Evolutionary conservation across 2,113 vertebrate genomes (phyloP).

Genomic region (Fukomys damarensis): DNA sequence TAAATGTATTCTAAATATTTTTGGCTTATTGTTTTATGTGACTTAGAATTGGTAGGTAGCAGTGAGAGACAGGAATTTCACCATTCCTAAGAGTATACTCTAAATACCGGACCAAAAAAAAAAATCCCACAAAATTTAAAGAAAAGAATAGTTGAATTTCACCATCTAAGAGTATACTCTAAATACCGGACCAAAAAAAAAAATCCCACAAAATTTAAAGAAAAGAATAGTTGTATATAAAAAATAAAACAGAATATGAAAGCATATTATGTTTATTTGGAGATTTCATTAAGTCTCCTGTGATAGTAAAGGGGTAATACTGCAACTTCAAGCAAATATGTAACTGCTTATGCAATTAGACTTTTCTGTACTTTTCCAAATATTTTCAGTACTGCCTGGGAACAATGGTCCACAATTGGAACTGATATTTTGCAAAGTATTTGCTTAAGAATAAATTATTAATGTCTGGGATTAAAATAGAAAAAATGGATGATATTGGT

Average conservation of each 20-base stretch:
- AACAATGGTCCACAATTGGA: not conserved
- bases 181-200: constrained; percentile 9
- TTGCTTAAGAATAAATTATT: not conserved
- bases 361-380: not conserved
- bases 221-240: not conserved
- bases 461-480: not conserved
- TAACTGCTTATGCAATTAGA: not conserved
- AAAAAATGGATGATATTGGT: constrained; percentile 1
- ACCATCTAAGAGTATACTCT: no score
- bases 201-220: not conserved
- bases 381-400: not conserved
- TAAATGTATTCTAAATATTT: not conserved
- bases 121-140: not conserved
- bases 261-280: not conserved
- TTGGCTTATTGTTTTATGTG: not conserved
- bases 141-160: not conserved
- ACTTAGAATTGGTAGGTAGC: not conserved
- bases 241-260: not conserved
- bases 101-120: constrained; percentile 10
- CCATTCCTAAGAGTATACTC: not conserved
- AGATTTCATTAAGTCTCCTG: not conserved
- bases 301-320: not conserved
- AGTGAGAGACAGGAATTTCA: not conserved
- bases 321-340: not conserved
- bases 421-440: not conserved